Percentiles rank a stretch among this genome's conserved stretches.
Evolutionary conservation across 2,113 vertebrate genomes (phyloP).

Genomic region (Eurypyga helias): DNA sequence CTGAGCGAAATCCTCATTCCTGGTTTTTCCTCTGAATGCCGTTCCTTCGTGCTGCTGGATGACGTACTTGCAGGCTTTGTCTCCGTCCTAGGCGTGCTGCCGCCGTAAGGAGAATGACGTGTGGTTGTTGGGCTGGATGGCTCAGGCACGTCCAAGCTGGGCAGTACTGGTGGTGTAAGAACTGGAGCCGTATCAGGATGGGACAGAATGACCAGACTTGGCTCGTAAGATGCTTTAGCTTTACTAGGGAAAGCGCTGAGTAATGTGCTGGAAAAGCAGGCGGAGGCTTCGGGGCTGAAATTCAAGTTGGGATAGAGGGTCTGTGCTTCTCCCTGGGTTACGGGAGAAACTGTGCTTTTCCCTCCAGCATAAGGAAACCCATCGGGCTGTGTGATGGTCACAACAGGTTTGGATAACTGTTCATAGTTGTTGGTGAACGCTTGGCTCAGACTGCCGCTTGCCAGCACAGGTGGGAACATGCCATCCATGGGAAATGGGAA

Average conservation of each 20-base stretch:
- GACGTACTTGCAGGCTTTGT: background rate
- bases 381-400: background rate
- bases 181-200: background rate
- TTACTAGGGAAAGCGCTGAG: background rate
- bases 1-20: conserved; percentile 9
- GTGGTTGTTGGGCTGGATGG: background rate
- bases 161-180: background rate
- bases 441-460: background rate
- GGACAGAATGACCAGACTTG: background rate
- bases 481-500: background rate
- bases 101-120: background rate
- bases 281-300: background rate
- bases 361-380: background rate
- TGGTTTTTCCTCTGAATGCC: background rate
- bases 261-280: background rate
- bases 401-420: background rate
- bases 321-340: background rate
- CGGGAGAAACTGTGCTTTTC: background rate
- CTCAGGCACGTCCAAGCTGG: background rate
- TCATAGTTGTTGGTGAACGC: background rate
- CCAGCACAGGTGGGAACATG: background rate
- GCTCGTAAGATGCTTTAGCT: background rate
- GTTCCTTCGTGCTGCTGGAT: background rate
- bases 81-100: background rate
- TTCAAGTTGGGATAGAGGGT: background rate